Conservation (phyloP, 2,113 vertebrate genomes). For the Cygnus buccinator region DNA sequence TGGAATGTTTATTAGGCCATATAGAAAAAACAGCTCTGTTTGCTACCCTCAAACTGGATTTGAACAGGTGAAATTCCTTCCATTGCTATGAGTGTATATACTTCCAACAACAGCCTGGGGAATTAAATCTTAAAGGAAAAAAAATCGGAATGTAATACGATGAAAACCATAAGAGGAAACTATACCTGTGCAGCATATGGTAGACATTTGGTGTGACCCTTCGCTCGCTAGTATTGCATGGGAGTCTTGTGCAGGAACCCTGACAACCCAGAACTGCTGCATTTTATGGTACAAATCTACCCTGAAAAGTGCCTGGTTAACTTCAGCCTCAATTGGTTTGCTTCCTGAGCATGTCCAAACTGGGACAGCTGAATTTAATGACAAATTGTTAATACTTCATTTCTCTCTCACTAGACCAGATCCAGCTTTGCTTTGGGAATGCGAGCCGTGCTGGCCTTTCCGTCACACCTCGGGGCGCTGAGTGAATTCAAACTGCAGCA, state of each 20-base stretch:
- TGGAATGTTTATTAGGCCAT: neutral
- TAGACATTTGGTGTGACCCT: slow-evolving; percentile 70
- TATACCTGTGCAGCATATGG: slow-evolving; percentile 62
- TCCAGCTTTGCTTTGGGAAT: slow-evolving; percentile 21
- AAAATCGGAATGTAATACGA: neutral
- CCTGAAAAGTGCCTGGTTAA: slow-evolving; percentile 11
- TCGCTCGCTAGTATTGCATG: slow-evolving; percentile 48
- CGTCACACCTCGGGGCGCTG: neutral
- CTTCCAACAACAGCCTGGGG: neutral
- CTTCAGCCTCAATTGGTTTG: slow-evolving; percentile 18
- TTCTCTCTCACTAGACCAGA: slow-evolving; percentile 18
- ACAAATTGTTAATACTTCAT: neutral
- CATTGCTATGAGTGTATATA: neutral
- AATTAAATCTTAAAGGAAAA: slow-evolving; percentile 45
- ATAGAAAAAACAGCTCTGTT: neutral
- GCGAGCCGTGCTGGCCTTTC: neutral
- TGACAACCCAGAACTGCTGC: slow-evolving; percentile 29
- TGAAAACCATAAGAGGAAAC: slow-evolving; percentile 61
- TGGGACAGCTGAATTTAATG: slow-evolving; percentile 14
- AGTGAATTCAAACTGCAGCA: neutral
- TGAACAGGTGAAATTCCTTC: slow-evolving; percentile 7
- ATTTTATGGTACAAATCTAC: neutral
- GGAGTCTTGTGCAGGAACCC: slow-evolving; percentile 66
- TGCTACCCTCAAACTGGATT: neutral
- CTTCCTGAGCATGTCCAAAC: neutral